Evolutionary conservation across 2,888 invertebrate genomes (phyloP).

Genomic region (Dioctria rufipes): DNA sequence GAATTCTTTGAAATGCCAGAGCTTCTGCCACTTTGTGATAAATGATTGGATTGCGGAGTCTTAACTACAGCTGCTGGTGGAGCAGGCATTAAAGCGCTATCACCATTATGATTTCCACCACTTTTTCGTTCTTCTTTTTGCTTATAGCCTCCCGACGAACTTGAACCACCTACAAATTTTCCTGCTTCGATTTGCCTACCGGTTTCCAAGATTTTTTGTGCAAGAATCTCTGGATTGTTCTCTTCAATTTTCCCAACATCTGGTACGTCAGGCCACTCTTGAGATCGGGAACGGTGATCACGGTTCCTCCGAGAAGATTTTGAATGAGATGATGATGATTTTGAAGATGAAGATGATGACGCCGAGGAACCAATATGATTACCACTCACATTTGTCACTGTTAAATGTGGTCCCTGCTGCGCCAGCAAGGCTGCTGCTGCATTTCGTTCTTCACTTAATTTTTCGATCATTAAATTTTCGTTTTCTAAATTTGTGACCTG

Average conservation of each 20-base stretch:
- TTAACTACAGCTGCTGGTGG: constrained; percentile 62
- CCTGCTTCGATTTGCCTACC: constrained; percentile 92
- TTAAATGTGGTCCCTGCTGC: constrained; percentile 69
- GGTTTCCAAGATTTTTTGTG: constrained; percentile 91
- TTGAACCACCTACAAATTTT: constrained; percentile 73
- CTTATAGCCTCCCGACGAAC: constrained; percentile 8
- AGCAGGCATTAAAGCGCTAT: constrained; percentile 70
- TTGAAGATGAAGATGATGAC: constrained; percentile 73
- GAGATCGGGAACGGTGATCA: constrained; percentile 85
- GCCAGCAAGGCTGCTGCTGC: constrained; percentile 66
- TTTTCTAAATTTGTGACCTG: constrained; percentile 82
- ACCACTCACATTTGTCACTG: constrained; percentile 61
- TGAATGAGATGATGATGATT: constrained; percentile 64
- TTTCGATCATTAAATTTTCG: constrained; percentile 83
- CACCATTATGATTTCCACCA: constrained; percentile 56
- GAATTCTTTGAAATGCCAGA: constrained; percentile 38
- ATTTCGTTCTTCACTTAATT: constrained; percentile 78
- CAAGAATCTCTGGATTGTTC: constrained; percentile 90
- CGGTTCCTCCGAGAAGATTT: constrained; percentile 77
- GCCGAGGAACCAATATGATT: constrained; percentile 62
- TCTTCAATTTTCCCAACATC: constrained; percentile 93
- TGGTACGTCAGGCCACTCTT: constrained; percentile 93
- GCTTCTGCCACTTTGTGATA: constrained; percentile 27
- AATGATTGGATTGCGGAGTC: constrained; percentile 36
- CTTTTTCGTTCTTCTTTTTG: constrained; percentile 59